These are phyloP conservation scores for Mimumesa dahlbomi DNA, from an alignment of 2,888 invertebrate species.

Conservation along the genomic window DNA sequence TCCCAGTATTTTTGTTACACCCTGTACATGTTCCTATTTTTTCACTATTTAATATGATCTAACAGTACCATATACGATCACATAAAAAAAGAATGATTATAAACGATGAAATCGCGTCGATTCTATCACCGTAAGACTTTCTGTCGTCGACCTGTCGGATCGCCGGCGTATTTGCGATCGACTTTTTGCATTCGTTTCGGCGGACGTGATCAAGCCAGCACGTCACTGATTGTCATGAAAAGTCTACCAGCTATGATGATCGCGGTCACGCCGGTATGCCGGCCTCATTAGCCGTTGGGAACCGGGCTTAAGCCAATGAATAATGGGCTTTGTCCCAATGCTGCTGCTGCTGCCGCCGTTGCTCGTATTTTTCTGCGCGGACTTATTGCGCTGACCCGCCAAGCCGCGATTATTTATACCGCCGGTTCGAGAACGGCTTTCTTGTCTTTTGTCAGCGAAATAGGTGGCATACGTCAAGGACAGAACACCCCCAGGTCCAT, in stretches of 20 bases:
- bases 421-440: conserved; percentile 48
- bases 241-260: conserved; percentile 55
- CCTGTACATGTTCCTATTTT: too few relatives aligned
- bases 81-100: neutral
- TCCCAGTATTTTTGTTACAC: too few relatives aligned
- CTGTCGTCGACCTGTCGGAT: neutral
- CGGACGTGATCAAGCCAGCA: conserved; percentile 13
- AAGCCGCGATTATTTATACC: conserved; percentile 58
- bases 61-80: too few relatives aligned
- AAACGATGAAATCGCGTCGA: too few relatives aligned
- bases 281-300: conserved; percentile 65
- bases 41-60: too few relatives aligned
- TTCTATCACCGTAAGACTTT: neutral
- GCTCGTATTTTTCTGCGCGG: conserved; percentile 53
- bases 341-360: conserved; percentile 25
- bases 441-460: conserved; percentile 51
- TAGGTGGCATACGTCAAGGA: conserved; percentile 33
- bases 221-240: conserved; percentile 33
- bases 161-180: neutral
- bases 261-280: conserved; percentile 64
- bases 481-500: conserved; percentile 5
- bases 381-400: conserved; percentile 52
- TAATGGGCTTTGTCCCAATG: conserved; percentile 59
- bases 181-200: conserved; percentile 7
- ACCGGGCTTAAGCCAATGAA: conserved; percentile 60